A percentile compares a stretch with the other conserved stretches of the same genome.
Evolutionary conservation across 2,113 vertebrate species (phyloP).

Genomic region (Camelus bactrianus): DNA sequence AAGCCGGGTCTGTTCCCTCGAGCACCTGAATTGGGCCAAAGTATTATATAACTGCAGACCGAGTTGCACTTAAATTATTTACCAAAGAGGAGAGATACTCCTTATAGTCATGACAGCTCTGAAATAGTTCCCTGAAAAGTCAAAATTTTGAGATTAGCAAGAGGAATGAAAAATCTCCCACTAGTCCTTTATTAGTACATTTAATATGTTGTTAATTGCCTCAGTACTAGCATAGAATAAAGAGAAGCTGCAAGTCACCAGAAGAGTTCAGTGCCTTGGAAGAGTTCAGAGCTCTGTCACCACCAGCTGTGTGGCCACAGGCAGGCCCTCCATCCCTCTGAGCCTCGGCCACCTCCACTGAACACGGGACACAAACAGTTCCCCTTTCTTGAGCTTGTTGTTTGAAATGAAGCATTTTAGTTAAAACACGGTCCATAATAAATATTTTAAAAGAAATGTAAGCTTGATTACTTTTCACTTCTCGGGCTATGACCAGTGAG

Average conservation of each 20-base stretch:
- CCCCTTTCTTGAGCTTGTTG: neutral
- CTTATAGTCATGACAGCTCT: neutral
- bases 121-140: neutral
- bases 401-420: slow-evolving; percentile 28
- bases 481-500: neutral
- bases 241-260: neutral
- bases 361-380: neutral
- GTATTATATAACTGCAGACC: slow-evolving; percentile 30
- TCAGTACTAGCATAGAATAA: neutral
- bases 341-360: neutral
- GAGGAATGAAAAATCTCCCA: neutral
- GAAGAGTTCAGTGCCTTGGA: neutral
- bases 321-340: neutral
- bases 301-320: neutral
- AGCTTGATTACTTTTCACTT: neutral
- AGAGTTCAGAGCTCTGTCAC: neutral
- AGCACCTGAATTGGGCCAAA: neutral
- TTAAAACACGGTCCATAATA: neutral
- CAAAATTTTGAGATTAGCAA: neutral
- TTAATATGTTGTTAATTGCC: neutral
- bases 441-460: neutral
- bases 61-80: slow-evolving; percentile 2
- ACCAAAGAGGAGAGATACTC: neutral
- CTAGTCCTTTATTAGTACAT: neutral
- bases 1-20: neutral